Evolutionary conservation across 2,888 invertebrate species (phyloP).

Genomic region (Lasioglossum figueresi): DNA sequence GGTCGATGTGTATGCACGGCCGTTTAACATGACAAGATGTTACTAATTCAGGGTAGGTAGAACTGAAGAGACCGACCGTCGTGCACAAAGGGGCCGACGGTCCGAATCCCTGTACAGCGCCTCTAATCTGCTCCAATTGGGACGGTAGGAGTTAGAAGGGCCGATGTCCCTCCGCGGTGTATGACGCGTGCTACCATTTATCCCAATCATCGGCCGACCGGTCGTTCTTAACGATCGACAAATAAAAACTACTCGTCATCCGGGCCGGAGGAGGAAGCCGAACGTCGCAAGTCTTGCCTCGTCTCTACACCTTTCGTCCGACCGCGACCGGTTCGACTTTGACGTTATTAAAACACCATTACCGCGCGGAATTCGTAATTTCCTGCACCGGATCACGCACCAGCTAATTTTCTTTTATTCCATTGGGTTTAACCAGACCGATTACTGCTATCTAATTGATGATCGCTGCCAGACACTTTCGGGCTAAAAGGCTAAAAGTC

Average conservation of each 20-base stretch:
- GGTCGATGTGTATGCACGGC: constrained; percentile 60
- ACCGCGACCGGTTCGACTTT: constrained; percentile 16
- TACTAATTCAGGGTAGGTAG: constrained; percentile 82
- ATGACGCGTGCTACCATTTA: constrained; percentile 84
- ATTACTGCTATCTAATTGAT: background rate
- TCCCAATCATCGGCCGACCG: constrained; percentile 81
- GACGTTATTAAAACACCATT: constrained; percentile 39
- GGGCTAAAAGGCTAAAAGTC: constrained; percentile 2
- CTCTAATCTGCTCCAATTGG: constrained; percentile 83
- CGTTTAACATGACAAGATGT: constrained; percentile 82
- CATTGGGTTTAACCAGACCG: background rate
- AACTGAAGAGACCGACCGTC: constrained; percentile 70
- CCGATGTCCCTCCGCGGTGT: constrained; percentile 72
- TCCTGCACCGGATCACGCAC: background rate
- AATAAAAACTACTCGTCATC: constrained; percentile 80
- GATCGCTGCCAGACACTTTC: background rate
- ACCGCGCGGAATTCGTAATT: constrained; percentile 29
- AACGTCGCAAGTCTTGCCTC: constrained; percentile 39
- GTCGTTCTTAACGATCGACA: constrained; percentile 80
- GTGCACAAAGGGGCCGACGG: constrained; percentile 81
- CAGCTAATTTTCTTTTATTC: constrained; percentile 4
- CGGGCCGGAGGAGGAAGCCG: constrained; percentile 77
- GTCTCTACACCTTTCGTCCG: constrained; percentile 58
- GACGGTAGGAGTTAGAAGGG: constrained; percentile 69
- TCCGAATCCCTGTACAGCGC: constrained; percentile 81